Conservation (phyloP, 2,113 vertebrate species). For the Phalacrocorax carbo region DNA sequence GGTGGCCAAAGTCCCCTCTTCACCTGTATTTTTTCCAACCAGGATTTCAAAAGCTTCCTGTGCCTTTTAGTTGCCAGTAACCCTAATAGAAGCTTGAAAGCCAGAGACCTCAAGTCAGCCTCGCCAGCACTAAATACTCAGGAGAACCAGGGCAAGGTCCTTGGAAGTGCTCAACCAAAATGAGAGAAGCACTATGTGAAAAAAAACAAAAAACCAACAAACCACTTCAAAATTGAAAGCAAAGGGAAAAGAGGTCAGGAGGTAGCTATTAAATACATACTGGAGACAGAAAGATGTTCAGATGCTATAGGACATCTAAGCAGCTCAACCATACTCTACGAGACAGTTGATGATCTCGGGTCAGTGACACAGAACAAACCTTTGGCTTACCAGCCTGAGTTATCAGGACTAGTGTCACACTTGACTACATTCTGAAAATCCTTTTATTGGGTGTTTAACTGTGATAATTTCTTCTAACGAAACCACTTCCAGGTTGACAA, state of each 20-base stretch:
- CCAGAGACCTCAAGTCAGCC: not conserved
- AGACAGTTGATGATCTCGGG: not conserved
- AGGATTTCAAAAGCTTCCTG: not conserved
- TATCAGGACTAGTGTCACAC: not conserved
- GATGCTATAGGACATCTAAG: not conserved
- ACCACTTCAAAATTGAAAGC: not conserved
- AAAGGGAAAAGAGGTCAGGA: not conserved
- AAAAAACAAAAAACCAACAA: not conserved
- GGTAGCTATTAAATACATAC: not conserved
- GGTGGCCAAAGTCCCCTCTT: not conserved
- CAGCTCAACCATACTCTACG: not conserved
- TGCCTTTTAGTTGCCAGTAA: not conserved
- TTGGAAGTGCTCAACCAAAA: not conserved
- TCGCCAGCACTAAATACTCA: not conserved
- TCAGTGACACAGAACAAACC: not conserved
- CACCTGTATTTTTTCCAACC: not conserved
- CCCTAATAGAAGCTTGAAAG: not conserved
- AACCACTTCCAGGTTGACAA: not conserved
- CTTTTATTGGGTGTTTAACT: not conserved
- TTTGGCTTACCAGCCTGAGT: not conserved
- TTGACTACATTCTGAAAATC: not conserved
- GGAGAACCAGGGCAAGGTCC: not conserved
- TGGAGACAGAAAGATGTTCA: not conserved
- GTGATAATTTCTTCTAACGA: not conserved
- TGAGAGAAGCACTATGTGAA: not conserved